Percentiles rank a stretch among this genome's conserved stretches.
These are phyloP conservation scores for Heliocidaris erythrogramma DNA, from an alignment of 35 echinoderm and acorn worm genomes.

Conservation along the genomic window DNA sequence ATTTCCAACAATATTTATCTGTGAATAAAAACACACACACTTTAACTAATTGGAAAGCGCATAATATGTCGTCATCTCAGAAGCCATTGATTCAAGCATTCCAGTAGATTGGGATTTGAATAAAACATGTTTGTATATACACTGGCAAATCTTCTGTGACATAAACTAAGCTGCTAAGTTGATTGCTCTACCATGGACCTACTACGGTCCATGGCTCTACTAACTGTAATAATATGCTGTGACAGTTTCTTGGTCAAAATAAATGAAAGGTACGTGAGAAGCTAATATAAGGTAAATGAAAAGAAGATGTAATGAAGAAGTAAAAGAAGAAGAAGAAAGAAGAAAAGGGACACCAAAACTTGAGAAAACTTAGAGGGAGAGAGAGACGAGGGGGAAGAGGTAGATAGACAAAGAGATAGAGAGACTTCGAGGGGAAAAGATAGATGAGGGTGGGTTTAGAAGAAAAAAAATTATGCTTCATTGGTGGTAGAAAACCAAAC, in stretches of 20 bases:
- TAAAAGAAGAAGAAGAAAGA: not conserved
- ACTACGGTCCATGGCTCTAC: too few species aligned
- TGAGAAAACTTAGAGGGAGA: not conserved
- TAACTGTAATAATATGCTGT: not conserved
- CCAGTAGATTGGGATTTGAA: not conserved
- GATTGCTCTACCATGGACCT: too few species aligned
- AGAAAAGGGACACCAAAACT: not conserved
- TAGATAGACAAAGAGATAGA: too few species aligned
- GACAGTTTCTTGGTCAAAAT: not conserved
- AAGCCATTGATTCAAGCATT: not conserved
- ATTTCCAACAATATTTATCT: not conserved
- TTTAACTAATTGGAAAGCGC: conserved; percentile 10
- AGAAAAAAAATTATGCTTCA: not conserved
- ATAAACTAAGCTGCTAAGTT: not conserved
- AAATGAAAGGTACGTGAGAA: too few species aligned
- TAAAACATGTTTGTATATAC: not conserved
- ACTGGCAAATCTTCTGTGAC: not conserved
- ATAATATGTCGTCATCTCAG: not conserved
- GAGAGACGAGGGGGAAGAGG: too few species aligned
- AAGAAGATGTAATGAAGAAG: not conserved
- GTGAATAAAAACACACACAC: not conserved
- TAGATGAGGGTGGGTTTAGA: too few species aligned
- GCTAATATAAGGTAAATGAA: too few species aligned
- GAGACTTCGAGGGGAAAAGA: too few species aligned
- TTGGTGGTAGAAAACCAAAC: too few species aligned